These are phyloP conservation scores for Mirza zaza DNA, from an alignment of 2,113 vertebrate species.

Conservation along the genomic window DNA sequence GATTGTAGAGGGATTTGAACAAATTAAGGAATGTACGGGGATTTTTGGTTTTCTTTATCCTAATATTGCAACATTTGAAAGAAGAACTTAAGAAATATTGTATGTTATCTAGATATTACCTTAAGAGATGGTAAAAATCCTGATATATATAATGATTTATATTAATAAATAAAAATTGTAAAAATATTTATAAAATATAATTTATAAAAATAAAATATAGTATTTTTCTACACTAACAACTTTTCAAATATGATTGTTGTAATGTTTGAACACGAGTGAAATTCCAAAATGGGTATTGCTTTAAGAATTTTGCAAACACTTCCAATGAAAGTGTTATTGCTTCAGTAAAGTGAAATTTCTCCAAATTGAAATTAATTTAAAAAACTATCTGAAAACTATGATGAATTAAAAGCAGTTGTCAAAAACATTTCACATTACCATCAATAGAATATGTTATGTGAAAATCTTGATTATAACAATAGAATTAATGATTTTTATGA, in stretches of 20 bases:
- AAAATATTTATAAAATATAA: too few relatives aligned
- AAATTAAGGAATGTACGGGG: background rate
- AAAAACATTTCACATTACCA: background rate
- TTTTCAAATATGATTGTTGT: background rate
- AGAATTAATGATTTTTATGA: slow-evolving; percentile 19
- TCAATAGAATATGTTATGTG: background rate
- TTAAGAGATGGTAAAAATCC: background rate
- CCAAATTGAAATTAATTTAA: background rate
- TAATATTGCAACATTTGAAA: slow-evolving; percentile 32
- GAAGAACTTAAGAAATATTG: background rate
- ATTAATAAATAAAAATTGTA: too few relatives aligned
- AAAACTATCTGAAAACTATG: background rate
- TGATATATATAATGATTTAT: background rate
- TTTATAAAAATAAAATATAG: background rate
- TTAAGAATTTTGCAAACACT: slow-evolving; percentile 31
- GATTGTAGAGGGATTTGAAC: background rate
- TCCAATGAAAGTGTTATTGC: background rate
- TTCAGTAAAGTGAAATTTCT: background rate
- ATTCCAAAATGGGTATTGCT: background rate
- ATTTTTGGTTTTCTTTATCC: slow-evolving; percentile 32
- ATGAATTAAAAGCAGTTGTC: background rate
- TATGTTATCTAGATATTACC: background rate
- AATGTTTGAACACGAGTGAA: background rate
- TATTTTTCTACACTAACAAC: slow-evolving; percentile 12
- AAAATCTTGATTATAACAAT: slow-evolving; percentile 6